phyloP scores from a whole-genome alignment of 2,888 invertebrate genomes.

The Lycophotia porphyrea region DNA sequence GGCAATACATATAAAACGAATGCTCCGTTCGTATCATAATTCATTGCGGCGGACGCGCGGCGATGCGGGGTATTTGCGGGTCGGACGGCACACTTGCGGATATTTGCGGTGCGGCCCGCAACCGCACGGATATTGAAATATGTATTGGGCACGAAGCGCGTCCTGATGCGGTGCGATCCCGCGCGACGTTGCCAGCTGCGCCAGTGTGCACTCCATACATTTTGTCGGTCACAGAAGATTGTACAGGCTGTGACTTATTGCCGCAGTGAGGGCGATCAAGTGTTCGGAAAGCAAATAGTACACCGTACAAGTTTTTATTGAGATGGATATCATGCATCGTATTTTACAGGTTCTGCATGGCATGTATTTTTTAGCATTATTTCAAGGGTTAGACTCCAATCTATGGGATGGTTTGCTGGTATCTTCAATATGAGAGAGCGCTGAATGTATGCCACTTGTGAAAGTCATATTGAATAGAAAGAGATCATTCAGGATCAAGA shows the following conservation, averaged over 20 bases:
- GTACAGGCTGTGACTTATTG: constrained; percentile 13
- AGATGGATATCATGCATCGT: no score
- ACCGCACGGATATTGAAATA: constrained; percentile 56
- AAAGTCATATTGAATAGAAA: not conserved
- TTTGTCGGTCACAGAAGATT: constrained; percentile 9
- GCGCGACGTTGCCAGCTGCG: constrained; percentile 15
- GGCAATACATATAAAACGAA: constrained; percentile 59
- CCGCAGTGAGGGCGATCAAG: not conserved
- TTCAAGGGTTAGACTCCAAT: not conserved
- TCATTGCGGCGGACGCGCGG: constrained; percentile 49
- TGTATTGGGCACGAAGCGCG: constrained; percentile 34
- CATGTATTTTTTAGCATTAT: not conserved
- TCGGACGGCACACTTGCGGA: constrained; percentile 14
- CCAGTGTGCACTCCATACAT: constrained; percentile 15
- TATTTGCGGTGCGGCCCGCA: constrained; percentile 34
- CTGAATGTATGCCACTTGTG: not conserved
- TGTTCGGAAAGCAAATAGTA: not conserved
- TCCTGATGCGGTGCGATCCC: constrained; percentile 18
- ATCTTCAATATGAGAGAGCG: not conserved
- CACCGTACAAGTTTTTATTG: constrained; percentile 1
- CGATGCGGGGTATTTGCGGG: constrained; percentile 19
- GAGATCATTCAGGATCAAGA: not conserved
- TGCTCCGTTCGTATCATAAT: constrained; percentile 45
- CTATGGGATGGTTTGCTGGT: not conserved
- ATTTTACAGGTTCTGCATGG: no score